Conservation (phyloP, 1,140 invertebrate genomes). For the Drosophila ficusphila region DNA sequence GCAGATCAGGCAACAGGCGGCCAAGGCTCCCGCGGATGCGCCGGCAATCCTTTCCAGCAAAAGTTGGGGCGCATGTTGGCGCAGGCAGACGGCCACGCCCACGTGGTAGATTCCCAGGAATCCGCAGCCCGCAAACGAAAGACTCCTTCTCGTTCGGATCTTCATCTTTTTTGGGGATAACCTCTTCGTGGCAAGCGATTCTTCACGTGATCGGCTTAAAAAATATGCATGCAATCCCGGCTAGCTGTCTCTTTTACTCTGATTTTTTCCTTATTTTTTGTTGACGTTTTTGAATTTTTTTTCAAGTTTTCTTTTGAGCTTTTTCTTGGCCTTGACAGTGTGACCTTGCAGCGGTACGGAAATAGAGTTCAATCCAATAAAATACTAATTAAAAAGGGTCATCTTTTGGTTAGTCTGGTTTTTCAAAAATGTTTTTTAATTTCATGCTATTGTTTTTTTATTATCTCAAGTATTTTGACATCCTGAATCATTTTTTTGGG, state of each 20-base stretch:
- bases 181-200: background rate
- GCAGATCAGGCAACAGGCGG: constrained; percentile 96
- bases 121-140: constrained; percentile 99
- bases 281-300: constrained; percentile 13
- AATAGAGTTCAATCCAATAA: background rate
- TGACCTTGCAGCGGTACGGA: background rate
- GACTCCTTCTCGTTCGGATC: constrained; percentile 87
- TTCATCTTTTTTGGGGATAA: background rate
- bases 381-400: background rate
- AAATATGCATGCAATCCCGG: background rate
- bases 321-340: background rate
- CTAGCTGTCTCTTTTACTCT: background rate
- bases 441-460: background rate
- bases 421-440: background rate
- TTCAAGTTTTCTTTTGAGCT: constrained; percentile 22
- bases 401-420: no score
- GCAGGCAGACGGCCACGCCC: constrained; percentile 97
- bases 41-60: constrained; percentile 96
- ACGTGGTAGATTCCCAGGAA: constrained; percentile 99
- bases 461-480: background rate
- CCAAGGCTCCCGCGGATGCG: constrained; percentile 97
- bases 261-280: background rate
- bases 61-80: constrained; percentile 97
- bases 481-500: no score
- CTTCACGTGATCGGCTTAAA: background rate